Conservation (phyloP, 2,888 invertebrate species). For the Allolobophora icterica region DNA sequence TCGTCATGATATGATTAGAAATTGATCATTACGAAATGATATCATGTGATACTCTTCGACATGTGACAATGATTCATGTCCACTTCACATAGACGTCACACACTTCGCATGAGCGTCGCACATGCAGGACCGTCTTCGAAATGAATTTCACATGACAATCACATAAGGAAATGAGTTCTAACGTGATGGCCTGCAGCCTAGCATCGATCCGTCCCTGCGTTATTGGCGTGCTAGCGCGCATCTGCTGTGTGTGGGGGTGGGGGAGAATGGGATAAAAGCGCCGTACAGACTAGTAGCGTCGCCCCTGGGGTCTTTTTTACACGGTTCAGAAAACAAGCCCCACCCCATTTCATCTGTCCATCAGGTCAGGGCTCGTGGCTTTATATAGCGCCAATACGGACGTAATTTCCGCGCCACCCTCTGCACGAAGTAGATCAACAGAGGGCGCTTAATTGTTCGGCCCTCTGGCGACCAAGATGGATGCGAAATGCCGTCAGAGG, state of each 20-base stretch:
- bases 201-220: neutral
- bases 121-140: neutral
- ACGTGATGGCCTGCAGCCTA: neutral
- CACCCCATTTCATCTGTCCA: constrained; percentile 8
- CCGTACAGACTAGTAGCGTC: neutral
- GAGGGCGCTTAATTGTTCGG: constrained; percentile 24
- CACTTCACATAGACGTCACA: too few species aligned
- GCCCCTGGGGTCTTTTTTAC: neutral
- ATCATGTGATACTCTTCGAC: neutral
- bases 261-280: neutral
- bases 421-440: neutral
- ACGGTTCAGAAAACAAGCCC: neutral
- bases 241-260: neutral
- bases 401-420: constrained; percentile 11
- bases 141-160: neutral
- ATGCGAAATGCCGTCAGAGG: neutral
- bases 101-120: too few species aligned
- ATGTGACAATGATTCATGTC: neutral
- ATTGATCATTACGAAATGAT: too few species aligned
- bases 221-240: neutral
- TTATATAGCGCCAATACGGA: constrained; percentile 2
- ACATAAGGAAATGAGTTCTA: neutral
- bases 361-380: neutral
- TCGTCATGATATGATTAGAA: neutral
- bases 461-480: constrained; percentile 21